Evolutionary conservation across 1,140 invertebrate species (phyloP).

Genomic region (Protaetia brevitarsis): DNA sequence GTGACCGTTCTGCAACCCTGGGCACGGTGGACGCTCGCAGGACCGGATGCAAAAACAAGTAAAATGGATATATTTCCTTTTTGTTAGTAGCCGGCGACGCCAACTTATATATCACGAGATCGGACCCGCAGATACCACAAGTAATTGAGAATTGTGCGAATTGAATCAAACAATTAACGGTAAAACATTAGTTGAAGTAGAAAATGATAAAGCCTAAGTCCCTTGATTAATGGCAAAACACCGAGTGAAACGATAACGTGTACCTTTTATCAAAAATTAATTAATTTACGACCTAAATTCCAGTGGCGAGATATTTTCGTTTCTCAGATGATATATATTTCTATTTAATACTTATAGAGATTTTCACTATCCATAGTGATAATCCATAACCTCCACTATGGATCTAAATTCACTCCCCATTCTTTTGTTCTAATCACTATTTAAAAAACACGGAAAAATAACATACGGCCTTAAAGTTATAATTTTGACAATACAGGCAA

Average conservation of each 20-base stretch:
- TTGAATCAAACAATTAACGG: constrained; percentile 40
- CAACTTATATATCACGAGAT: constrained; percentile 40
- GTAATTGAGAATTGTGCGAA: constrained; percentile 36
- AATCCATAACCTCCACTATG: too few species aligned
- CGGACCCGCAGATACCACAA: constrained; percentile 34
- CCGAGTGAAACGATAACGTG: background rate
- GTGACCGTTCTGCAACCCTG: constrained; percentile 39
- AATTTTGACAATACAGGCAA: too few species aligned
- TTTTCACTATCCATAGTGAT: too few species aligned
- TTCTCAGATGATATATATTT: background rate
- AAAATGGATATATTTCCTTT: constrained; percentile 51
- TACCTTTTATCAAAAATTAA: constrained; percentile 16
- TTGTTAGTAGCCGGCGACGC: constrained; percentile 38
- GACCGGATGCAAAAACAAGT: constrained; percentile 48
- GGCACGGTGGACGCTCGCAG: constrained; percentile 26
- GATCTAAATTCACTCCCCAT: too few species aligned
- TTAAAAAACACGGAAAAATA: too few species aligned
- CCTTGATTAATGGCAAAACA: constrained; percentile 11
- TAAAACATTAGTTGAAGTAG: constrained; percentile 31
- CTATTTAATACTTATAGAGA: too few species aligned
- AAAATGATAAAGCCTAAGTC: constrained; percentile 20
- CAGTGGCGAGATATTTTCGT: background rate
- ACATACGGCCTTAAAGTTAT: too few species aligned
- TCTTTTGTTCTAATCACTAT: too few species aligned
- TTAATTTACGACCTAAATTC: background rate